Base-by-base conservation (phyloP, 53 echinoderm and acorn worm species). In the Zoroaster sp. region DNA sequence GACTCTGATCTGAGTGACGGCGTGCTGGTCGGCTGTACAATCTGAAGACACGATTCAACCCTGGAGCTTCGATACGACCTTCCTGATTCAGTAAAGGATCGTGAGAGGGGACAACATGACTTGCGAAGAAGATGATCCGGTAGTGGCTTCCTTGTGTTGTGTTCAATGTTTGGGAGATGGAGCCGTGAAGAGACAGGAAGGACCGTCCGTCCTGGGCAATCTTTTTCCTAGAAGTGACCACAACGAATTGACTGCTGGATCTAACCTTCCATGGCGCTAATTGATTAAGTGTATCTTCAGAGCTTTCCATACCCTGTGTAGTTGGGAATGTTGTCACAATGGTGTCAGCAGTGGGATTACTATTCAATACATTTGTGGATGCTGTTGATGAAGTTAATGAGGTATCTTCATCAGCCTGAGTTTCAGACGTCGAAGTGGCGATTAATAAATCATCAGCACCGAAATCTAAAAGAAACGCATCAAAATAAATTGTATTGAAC, bases 51-150 rank as follows among this genome's bases (percentile, higher is more conserved):
- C 59, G 89, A 36, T 77, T 59, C 21, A 89, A 67, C 30, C 92
- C 92, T 2, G 92, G 92, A 14, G 76, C 83, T 63, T 89, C 45
- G 46, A 92, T 32, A 12, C 44, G 59, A 63, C 83, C 92, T 75
- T 92, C 92, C 43, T 92, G 92, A 40, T 79, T 75, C 38, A 89
- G 35, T 36, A 81, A 46, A 40, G 88, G 88, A 23, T 79, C 54
- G 3, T 73, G 73, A 69, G 86, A 80, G 0, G 88, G 51, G 18
- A 71, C 63, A 17, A 83, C 43, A 15, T 89, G 89, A 40, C 75
- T 88, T 20, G 78, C 53, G 35, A 44, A 83, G 39, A 92, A 44
- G 21, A 40, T 35, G 7, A 89, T 42, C 14, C 34, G 54, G 87
- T 92, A 92, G 35, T 75, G 68, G 30, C 75, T 82, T 30, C 92